These are phyloP conservation scores for Hemichromis elongatus DNA, from an alignment of 2,113 vertebrate species.

Conservation along the genomic window DNA sequence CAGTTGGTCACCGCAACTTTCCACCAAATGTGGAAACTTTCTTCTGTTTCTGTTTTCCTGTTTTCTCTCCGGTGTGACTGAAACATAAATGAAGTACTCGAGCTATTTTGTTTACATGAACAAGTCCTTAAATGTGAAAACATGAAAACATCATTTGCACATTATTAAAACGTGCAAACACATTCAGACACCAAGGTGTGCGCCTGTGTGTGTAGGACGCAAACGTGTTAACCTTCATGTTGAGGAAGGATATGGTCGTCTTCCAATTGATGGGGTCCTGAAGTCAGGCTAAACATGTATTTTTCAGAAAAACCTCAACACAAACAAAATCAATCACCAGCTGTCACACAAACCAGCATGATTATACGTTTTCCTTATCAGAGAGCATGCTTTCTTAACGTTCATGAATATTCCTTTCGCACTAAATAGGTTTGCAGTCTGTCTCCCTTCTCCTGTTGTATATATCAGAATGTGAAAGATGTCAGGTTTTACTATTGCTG, in stretches of 20 bases:
- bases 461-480: conserved; percentile 66
- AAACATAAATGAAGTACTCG: not conserved
- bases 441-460: conserved; percentile 36
- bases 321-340: conserved; percentile 65
- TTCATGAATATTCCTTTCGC: conserved; percentile 49
- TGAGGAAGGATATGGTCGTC: conserved; percentile 35
- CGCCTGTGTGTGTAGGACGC: not conserved
- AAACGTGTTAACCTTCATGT: conserved; percentile 18
- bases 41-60: not conserved
- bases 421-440: conserved; percentile 13
- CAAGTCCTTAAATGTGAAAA: not conserved
- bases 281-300: conserved; percentile 45
- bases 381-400: not conserved
- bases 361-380: conserved; percentile 58
- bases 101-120: not conserved
- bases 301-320: conserved; percentile 31
- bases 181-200: not conserved
- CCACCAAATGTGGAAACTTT: not conserved
- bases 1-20: not conserved
- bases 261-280: conserved; percentile 7
- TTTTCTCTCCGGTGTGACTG: not conserved
- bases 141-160: not conserved
- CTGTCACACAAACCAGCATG: conserved; percentile 54
- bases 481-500: conserved; percentile 69
- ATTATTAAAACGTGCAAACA: not conserved